A percentile compares a stretch with the other conserved stretches of the same genome.
phyloP scores from a whole-genome alignment of 2,113 vertebrate species.

The Chrysochloris asiatica region DNA sequence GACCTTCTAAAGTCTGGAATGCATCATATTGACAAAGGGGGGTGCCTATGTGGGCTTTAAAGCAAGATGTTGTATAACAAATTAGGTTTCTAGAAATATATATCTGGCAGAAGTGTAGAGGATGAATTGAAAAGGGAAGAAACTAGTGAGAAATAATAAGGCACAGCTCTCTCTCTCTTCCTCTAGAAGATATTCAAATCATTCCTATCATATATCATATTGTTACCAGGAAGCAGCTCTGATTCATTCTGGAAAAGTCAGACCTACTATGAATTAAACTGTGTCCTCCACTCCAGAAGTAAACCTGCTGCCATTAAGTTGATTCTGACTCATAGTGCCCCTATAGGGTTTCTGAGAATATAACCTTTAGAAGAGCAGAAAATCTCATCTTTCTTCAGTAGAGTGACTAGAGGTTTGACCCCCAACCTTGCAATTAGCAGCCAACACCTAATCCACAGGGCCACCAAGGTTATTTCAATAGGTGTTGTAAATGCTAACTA shows the following conservation, averaged over 20 bases:
- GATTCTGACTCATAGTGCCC: too few species aligned
- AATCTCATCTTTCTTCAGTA: too few species aligned
- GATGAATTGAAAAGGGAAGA: neutral
- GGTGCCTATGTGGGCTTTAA: neutral
- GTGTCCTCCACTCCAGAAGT: neutral
- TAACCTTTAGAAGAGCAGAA: too few species aligned
- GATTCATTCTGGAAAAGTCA: neutral
- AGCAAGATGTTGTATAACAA: neutral
- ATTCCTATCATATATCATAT: fast-evolving
- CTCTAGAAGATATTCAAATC: neutral
- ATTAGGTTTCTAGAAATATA: neutral
- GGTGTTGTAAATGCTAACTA: too few species aligned
- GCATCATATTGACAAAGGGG: neutral
- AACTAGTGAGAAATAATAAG: neutral
- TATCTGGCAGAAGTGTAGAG: neutral
- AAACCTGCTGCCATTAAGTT: too few species aligned
- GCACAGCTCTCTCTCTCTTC: neutral
- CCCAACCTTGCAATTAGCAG: too few species aligned
- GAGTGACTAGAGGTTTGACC: too few species aligned
- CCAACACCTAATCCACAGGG: too few species aligned
- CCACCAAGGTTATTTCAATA: too few species aligned
- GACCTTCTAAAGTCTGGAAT: neutral
- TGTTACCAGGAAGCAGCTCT: neutral
- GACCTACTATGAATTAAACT: neutral
- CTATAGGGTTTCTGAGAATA: too few species aligned